phyloP scores from a whole-genome alignment of 2,888 invertebrate genomes.

The Cybosia mesomella region DNA sequence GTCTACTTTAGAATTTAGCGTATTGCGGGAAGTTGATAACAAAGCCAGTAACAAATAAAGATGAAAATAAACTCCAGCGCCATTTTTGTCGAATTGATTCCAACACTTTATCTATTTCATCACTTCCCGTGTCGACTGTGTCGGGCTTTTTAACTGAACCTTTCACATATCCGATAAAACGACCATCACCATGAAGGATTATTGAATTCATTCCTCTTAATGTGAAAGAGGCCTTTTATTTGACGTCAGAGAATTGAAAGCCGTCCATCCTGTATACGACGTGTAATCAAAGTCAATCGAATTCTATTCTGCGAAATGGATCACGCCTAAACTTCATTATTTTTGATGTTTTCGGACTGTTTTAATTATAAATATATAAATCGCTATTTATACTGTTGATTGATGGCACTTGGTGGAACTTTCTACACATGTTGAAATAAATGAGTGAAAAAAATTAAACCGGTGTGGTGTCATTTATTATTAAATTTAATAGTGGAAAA shows the following conservation, averaged over 20 bases:
- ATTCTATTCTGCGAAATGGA: constrained; percentile 31
- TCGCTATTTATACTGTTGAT: too few species aligned
- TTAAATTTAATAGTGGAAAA: too few species aligned
- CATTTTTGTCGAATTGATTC: background rate
- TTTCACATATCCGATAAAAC: constrained; percentile 48
- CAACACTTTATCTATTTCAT: constrained; percentile 1
- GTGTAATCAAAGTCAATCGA: constrained; percentile 53
- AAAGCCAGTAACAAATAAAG: background rate
- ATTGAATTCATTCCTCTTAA: constrained; percentile 65
- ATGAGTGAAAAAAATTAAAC: too few species aligned
- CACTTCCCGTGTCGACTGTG: background rate
- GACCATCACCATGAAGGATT: constrained; percentile 53
- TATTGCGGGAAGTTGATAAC: background rate
- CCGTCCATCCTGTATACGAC: constrained; percentile 39
- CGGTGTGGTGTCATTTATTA: too few species aligned
- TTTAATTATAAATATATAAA: constrained; percentile 16
- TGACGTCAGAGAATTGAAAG: constrained; percentile 52
- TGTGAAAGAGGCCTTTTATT: constrained; percentile 61
- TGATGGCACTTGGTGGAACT: too few species aligned
- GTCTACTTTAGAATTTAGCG: background rate
- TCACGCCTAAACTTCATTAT: constrained; percentile 28
- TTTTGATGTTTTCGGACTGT: constrained; percentile 27
- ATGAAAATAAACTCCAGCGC: background rate
- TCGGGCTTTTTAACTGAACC: constrained; percentile 18
- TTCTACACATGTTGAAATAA: too few species aligned